Percentiles rank a stretch among this genome's conserved stretches.
Evolutionary conservation across 2,113 vertebrate genomes (phyloP).

Genomic region (Clarias batrachus): DNA sequence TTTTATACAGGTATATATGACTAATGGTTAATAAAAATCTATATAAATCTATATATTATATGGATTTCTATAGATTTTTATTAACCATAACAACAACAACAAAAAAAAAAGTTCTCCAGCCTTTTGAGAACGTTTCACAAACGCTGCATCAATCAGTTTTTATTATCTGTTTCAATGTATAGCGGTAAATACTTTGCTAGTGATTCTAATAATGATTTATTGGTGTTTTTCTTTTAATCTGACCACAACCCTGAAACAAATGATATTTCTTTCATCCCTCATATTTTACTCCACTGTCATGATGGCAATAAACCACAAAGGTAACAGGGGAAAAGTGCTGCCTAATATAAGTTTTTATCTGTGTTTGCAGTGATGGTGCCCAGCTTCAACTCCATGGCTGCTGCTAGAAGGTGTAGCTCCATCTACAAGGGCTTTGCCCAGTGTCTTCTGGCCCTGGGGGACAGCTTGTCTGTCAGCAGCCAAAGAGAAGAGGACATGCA

Average conservation of each 20-base stretch:
- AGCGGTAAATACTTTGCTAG: not conserved
- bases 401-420: constrained; percentile 79
- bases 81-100: not conserved
- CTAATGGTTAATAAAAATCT: no score
- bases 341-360: constrained; percentile 23
- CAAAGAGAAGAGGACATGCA: constrained; percentile 71
- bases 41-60: no score
- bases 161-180: not conserved
- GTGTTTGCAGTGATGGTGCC: constrained; percentile 65
- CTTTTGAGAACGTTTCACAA: not conserved
- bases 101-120: not conserved
- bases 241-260: not conserved
- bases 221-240: not conserved
- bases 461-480: constrained; percentile 79
- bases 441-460: constrained; percentile 90
- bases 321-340: not conserved
- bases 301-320: constrained; percentile 16
- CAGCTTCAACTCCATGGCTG: constrained; percentile 62
- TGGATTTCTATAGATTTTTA: not conserved
- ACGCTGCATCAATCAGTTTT: not conserved
- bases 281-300: not conserved
- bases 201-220: not conserved
- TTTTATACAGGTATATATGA: not conserved
- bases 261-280: not conserved
- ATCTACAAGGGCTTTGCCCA: constrained; percentile 93